Evolutionary conservation across 1,140 invertebrate genomes (phyloP).

Genomic region (Drosophila parvula): DNA sequence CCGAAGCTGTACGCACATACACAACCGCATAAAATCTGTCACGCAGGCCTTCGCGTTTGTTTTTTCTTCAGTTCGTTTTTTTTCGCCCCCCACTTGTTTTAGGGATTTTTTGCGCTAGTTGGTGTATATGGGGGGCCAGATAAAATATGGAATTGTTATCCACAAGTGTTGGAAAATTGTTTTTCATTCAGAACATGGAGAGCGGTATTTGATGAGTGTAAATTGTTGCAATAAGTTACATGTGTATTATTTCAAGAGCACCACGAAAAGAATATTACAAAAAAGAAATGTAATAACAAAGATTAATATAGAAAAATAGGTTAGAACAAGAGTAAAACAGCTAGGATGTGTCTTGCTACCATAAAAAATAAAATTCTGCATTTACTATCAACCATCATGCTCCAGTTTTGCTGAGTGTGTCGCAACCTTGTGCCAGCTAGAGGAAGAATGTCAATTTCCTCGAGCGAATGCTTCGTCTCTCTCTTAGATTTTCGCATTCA

Average conservation of each 20-base stretch:
- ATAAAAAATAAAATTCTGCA: too few relatives aligned
- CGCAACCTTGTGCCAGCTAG: slow-evolving; percentile 13
- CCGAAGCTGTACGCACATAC: slow-evolving; percentile 6
- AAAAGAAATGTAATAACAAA: neutral
- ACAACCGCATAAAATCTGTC: slow-evolving; percentile 24
- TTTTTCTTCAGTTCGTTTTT: slow-evolving; percentile 21
- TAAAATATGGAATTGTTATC: slow-evolving; percentile 38
- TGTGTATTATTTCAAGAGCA: neutral
- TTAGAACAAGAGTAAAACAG: neutral
- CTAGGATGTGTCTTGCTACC: neutral
- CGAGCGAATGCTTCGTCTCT: slow-evolving; percentile 21
- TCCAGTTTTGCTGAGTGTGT: too few relatives aligned
- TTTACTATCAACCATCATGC: too few relatives aligned
- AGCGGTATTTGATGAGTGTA: neutral
- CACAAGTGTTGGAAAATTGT: slow-evolving; percentile 35
- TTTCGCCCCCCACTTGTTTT: neutral
- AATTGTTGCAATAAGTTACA: neutral
- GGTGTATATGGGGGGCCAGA: neutral
- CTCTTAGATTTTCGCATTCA: slow-evolving; percentile 35
- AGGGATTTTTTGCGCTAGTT: slow-evolving; percentile 9
- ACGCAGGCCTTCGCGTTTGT: slow-evolving; percentile 36
- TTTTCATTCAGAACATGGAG: neutral
- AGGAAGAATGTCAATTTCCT: slow-evolving; percentile 38
- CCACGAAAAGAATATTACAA: neutral
- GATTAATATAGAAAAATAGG: neutral